phyloP scores from a whole-genome alignment of 2,888 invertebrate genomes.

The Nomada fucata region DNA sequence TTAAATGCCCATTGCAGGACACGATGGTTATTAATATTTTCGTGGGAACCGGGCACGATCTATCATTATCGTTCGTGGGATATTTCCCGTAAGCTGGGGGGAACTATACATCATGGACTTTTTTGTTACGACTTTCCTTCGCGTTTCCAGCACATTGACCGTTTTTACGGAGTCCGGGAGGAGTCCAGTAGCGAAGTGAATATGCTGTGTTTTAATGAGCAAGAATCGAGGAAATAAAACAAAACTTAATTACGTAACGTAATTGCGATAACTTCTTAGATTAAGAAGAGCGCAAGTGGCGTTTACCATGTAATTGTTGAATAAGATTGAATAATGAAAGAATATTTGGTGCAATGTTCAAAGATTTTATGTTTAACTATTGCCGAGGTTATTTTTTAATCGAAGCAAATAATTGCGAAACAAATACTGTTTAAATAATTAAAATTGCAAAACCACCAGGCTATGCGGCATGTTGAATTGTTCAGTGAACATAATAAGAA shows the following conservation, averaged over 20 bases:
- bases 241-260: not conserved
- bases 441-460: too few species aligned
- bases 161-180: not conserved
- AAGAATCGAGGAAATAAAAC: not conserved
- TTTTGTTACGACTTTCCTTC: conserved; percentile 1
- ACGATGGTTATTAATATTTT: conserved; percentile 22
- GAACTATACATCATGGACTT: not conserved
- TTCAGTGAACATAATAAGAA: not conserved
- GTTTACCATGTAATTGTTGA: not conserved
- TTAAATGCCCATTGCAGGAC: conserved; percentile 12
- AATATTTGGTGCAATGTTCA: not conserved
- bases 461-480: not conserved
- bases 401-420: too few species aligned
- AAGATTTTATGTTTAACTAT: not conserved
- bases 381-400: too few species aligned
- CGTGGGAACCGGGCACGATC: conserved; percentile 10
- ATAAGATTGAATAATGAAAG: not conserved
- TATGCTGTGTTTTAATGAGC: not conserved
- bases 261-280: not conserved
- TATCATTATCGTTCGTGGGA: conserved; percentile 6
- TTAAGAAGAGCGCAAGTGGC: not conserved
- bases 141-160: too few species aligned
- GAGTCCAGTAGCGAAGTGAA: not conserved
- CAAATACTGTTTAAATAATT: too few species aligned
- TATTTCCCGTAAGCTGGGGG: not conserved